A percentile compares a stretch with the other conserved stretches of the same genome.
Conservation (phyloP, 2,113 vertebrate genomes). For the Eolophus roseicapilla region DNA sequence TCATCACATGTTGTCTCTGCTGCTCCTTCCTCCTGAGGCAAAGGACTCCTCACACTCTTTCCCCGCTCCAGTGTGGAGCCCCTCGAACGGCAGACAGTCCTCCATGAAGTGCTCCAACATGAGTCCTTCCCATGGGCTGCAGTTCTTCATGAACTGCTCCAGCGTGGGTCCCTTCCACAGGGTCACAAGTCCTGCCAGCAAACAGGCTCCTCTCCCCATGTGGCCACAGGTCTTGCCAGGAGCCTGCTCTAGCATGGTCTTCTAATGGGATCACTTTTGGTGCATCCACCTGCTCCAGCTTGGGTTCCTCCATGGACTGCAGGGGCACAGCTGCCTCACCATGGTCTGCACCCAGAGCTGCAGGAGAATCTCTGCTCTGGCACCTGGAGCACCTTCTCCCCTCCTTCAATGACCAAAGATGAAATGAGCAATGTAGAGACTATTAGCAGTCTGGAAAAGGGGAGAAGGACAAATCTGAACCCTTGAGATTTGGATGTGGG, state of each 20-base stretch:
- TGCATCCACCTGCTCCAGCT: not conserved
- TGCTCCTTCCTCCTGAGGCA: not conserved
- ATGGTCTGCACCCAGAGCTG: fast-evolving
- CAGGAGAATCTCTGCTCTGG: not conserved
- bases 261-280: not conserved
- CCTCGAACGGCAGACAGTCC: not conserved
- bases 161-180: not conserved
- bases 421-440: not conserved
- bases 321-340: not conserved
- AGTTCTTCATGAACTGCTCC: not conserved
- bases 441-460: not conserved
- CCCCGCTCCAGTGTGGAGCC: not conserved
- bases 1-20: not conserved
- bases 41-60: not conserved
- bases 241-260: not conserved
- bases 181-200: not conserved
- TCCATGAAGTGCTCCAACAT: not conserved
- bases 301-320: not conserved
- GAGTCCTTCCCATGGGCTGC: not conserved
- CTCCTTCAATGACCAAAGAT: not conserved
- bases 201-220: not conserved
- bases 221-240: not conserved
- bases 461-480: not conserved
- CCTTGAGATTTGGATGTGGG: not conserved
- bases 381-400: not conserved